Conservation (phyloP, 2,113 vertebrate species). For the Piprites chloris region DNA sequence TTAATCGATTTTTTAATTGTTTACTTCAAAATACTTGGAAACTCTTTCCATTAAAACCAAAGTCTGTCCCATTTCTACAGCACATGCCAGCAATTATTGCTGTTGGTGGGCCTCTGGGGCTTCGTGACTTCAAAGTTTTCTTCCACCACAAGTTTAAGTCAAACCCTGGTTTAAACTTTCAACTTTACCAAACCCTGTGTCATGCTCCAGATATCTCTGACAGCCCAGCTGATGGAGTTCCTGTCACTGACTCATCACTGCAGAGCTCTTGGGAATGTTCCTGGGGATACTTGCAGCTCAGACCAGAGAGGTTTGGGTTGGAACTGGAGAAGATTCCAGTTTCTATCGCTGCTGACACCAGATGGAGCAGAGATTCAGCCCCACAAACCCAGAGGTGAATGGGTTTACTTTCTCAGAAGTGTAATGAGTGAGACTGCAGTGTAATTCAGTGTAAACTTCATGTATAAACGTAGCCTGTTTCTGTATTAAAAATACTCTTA, state of each 20-base stretch:
- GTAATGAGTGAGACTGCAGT: not conserved
- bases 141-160: not conserved
- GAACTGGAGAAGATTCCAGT: not conserved
- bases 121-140: not conserved
- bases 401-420: not conserved
- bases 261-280: not conserved
- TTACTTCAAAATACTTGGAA: slow-evolving; percentile 44
- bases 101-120: not conserved
- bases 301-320: not conserved
- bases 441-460: not conserved
- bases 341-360: not conserved
- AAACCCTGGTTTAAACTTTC: not conserved
- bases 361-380: not conserved
- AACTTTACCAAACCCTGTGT: not conserved
- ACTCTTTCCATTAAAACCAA: slow-evolving; percentile 11
- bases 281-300: not conserved
- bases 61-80: not conserved
- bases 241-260: not conserved
- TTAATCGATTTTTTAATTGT: slow-evolving; percentile 35
- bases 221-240: not conserved
- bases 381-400: no score
- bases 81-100: not conserved
- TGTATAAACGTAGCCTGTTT: not conserved
- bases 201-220: not conserved
- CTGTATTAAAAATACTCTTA: not conserved